phyloP scores from a whole-genome alignment of 2,888 invertebrate species.

The Leucophenga montana region DNA sequence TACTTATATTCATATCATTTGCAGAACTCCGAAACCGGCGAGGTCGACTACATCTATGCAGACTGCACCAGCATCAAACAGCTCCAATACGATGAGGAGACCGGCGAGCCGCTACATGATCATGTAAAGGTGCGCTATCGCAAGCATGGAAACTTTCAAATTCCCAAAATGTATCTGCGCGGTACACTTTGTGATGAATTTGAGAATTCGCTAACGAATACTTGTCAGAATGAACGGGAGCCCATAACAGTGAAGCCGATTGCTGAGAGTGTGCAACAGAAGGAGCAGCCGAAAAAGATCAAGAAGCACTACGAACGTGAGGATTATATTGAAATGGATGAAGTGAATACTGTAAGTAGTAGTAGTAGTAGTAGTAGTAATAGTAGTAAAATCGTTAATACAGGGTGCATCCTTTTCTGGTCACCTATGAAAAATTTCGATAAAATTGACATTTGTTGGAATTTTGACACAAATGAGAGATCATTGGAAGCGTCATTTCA shows the following conservation, averaged over 20 bases:
- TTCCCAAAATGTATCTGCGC: slow-evolving; percentile 67
- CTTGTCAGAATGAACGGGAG: slow-evolving; percentile 36
- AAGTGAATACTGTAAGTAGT: slow-evolving; percentile 65
- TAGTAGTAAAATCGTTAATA: not conserved
- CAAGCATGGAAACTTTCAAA: slow-evolving; percentile 69
- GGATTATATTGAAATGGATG: slow-evolving; percentile 69
- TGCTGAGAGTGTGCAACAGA: slow-evolving; percentile 17
- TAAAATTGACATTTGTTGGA: no score
- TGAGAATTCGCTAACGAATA: slow-evolving; percentile 57
- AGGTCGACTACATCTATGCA: slow-evolving; percentile 61
- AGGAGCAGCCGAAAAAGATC: slow-evolving; percentile 20
- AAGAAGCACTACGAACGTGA: slow-evolving; percentile 60
- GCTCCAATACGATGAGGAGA: slow-evolving; percentile 69
- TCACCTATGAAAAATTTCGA: no score
- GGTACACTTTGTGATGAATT: slow-evolving; percentile 62
- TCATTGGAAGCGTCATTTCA: no score
- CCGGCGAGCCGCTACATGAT: slow-evolving; percentile 69
- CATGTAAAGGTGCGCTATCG: slow-evolving; percentile 65
- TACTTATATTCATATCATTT: slow-evolving; percentile 7
- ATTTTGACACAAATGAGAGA: no score
- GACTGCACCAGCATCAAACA: slow-evolving; percentile 53
- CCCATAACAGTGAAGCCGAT: slow-evolving; percentile 46
- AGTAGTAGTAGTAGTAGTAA: no score
- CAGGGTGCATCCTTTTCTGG: no score
- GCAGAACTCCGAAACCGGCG: slow-evolving; percentile 72